Evolutionary conservation across 2,888 invertebrate genomes (phyloP).

Genomic region (Drosophila mercatorum): DNA sequence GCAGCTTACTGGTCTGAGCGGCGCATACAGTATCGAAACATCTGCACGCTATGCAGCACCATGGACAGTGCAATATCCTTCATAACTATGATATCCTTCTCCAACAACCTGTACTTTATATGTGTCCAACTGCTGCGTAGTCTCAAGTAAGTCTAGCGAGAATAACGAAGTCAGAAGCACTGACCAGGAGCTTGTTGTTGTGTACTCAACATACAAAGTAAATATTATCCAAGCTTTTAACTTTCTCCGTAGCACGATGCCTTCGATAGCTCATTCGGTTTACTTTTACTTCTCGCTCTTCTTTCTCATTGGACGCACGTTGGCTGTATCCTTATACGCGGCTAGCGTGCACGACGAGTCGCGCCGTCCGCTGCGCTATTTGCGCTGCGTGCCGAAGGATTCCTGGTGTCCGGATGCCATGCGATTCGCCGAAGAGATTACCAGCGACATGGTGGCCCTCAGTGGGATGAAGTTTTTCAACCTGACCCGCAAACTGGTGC

Average conservation of each 20-base stretch:
- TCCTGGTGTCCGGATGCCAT: slow-evolving; percentile 85
- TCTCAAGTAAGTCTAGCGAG: slow-evolving; percentile 80
- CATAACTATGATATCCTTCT: slow-evolving; percentile 86
- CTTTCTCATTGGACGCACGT: slow-evolving; percentile 86
- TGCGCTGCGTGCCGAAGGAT: slow-evolving; percentile 85
- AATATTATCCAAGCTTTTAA: too few species aligned
- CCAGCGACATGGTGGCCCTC: slow-evolving; percentile 82
- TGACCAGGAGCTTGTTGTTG: too few species aligned
- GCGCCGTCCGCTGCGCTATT: slow-evolving; percentile 83
- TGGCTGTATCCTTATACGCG: slow-evolving; percentile 86
- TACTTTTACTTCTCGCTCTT: slow-evolving; percentile 87
- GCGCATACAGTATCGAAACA: slow-evolving; percentile 85
- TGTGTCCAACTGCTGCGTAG: slow-evolving; percentile 86
- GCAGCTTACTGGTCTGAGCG: slow-evolving; percentile 85
- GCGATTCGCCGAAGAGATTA: slow-evolving; percentile 83
- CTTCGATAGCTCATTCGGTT: slow-evolving; percentile 83
- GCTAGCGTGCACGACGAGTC: slow-evolving; percentile 87
- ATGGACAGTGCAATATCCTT: slow-evolving; percentile 86
- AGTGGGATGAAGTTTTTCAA: slow-evolving; percentile 84
- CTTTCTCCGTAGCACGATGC: slow-evolving; percentile 74
- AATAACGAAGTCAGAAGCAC: too few species aligned
- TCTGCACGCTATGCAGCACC: slow-evolving; percentile 85
- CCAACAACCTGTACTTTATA: slow-evolving; percentile 87
- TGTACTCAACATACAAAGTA: too few species aligned
- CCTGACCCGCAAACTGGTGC: slow-evolving; percentile 82